Evolutionary conservation across 2,113 vertebrate genomes (phyloP), one percentile per base, ranked within the genome.

Genomic region (Sturnus vulgaris): DNA sequence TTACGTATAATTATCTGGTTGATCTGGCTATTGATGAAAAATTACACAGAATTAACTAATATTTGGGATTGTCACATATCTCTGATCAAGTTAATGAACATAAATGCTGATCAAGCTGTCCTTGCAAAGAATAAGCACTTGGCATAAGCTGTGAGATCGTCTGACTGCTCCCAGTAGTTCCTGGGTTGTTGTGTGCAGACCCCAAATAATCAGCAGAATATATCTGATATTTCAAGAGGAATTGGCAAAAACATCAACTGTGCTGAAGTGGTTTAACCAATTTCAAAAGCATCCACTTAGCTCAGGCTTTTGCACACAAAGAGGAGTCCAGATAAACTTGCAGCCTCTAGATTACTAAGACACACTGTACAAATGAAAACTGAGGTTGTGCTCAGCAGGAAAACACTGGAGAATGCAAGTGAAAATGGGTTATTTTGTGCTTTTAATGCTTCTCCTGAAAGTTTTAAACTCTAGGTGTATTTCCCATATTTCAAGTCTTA

Each of bases 391-490:
- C 61, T 95, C 0, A 0, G 42, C 56, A 81, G 64, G 64, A 86
- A 66, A 82, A 75, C 64, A 78, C 39, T 23, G 47, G 76, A 90
- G 82, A 94, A 73, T 57, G 57, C 65, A 75, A 60, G 69, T 78
- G 76, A 75, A 90, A 94, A 81, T 28, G 15, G 60, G 80, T 83
- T 92, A 90, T 91, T 92, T 94, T 92, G 72, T 88, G 64, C 64
- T 86, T 91, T 70, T 83, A 93, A 81, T 90, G 72, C 65, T 81
- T 49, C 64, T 90, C 21, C 49, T 82, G 78, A 55, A 40, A 82
- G 52, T 89, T 81, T 76, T 59, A 65, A 81, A 66, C 56, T 66
- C 47, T 53, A 90, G 63, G 49, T 95, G 76, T 64, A 46, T 53
- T 53, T 57, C 75, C 28, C 8, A 22, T 85, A 73, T 93, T 92